Evolutionary conservation across 1,140 invertebrate genomes (phyloP), one percentile per base, ranked within the genome.

Genomic region (Meloidogyne hapla): DNA sequence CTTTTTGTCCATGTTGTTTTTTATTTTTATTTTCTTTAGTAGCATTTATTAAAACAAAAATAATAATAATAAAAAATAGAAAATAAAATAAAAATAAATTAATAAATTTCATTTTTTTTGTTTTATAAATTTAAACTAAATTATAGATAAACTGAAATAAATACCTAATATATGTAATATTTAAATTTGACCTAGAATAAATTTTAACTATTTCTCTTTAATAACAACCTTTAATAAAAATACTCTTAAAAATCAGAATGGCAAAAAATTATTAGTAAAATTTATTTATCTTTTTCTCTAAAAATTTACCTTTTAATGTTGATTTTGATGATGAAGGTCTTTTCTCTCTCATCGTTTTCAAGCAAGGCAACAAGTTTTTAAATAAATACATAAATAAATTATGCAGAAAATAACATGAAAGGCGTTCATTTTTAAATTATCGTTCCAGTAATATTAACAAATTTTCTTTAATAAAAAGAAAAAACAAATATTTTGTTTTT

Each of bases 81-180:
- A 56, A 56, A 56, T 56, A 56, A 56, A 56, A 56, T 56, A 56
- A 56, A 56, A 56, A 56, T 56, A 13, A 56, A 56, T 56, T n/a
- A 56, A 56, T 56, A n/a, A n/a, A 21, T 9, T 56, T 56, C 42
- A 45, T 45, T 45, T 45, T 45, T 45, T 15, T 45, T 15, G n/a
- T n/a, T n/a, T n/a, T n/a, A n/a, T 45, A 15, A 45, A 15, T 45
- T 15, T 45, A 45, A 45, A 2, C 18, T 5, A 5, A 42, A 42
- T 42, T 5, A 42, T 12, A 42, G 13, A 42, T 42, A 42, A n/a
- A n/a, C n/a, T n/a, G n/a, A n/a, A n/a, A n/a, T n/a, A n/a, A n/a
- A n/a, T n/a, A n/a, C n/a, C n/a, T n/a, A n/a, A n/a, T n/a, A n/a
- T n/a, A n/a, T n/a, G n/a, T n/a, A n/a, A n/a, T n/a, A n/a, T n/a